phyloP scores from a whole-genome alignment of 1,140 invertebrate genomes.

The Anoplophora glabripennis region DNA sequence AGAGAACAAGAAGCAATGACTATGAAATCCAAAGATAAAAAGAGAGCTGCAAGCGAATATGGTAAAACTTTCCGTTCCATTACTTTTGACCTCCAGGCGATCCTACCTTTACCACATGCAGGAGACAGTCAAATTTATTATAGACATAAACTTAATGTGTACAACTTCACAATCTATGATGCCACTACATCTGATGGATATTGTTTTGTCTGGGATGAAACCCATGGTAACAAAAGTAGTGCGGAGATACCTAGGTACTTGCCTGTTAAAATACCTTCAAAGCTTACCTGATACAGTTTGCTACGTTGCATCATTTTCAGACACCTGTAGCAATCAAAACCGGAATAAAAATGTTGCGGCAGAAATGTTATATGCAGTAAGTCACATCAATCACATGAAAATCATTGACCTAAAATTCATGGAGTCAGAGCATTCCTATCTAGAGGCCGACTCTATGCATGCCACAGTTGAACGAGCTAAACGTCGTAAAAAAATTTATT shows the following conservation, averaged over 20 bases:
- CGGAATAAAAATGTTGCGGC: not conserved
- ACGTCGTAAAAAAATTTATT: not conserved
- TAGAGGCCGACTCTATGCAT: constrained; percentile 9
- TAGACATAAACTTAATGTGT: constrained; percentile 8
- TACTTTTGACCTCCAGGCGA: constrained; percentile 4
- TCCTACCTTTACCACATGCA: not conserved
- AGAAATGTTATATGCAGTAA: constrained; percentile 2
- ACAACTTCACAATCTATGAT: constrained; percentile 12
- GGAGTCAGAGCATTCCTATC: not conserved
- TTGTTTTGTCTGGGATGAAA: constrained; percentile 12
- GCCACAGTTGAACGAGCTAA: not conserved
- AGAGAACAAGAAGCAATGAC: no score
- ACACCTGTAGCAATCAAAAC: not conserved
- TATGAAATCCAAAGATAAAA: no score
- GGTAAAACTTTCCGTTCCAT: not conserved
- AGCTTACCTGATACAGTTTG: not conserved
- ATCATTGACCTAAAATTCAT: constrained; percentile 13
- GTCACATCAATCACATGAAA: not conserved
- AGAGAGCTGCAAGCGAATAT: not conserved
- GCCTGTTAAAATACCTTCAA: constrained; percentile 1
- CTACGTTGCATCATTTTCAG: not conserved
- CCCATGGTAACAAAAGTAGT: constrained; percentile 1
- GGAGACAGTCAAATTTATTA: constrained; percentile 10
- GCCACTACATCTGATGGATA: not conserved
- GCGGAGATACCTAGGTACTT: not conserved